Conservation (phyloP, 1,140 invertebrate genomes). For the Drosophila rhopaloa region DNA sequence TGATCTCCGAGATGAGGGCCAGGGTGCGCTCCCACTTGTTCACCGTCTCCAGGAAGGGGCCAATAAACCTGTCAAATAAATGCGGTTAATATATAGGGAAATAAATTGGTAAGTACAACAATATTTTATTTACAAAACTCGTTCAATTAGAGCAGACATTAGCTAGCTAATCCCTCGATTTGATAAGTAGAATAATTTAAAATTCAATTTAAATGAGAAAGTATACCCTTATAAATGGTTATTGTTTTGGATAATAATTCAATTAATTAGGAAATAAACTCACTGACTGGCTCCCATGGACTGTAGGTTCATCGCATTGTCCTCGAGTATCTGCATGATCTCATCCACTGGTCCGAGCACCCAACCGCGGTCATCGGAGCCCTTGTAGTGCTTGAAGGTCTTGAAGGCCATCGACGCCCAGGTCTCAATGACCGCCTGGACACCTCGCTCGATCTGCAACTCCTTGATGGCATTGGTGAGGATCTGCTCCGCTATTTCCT, state of each 20-base stretch:
- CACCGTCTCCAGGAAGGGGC: conserved; percentile 92
- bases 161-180: no score
- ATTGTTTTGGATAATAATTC: no score
- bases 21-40: conserved; percentile 94
- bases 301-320: conserved; percentile 95
- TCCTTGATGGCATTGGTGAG: conserved; percentile 95
- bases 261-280: conserved; percentile 39
- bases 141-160: no score
- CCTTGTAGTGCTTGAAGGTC: conserved; percentile 88
- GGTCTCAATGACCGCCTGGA: conserved; percentile 90
- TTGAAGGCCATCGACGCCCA: conserved; percentile 91
- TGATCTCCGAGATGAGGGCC: conserved; percentile 92
- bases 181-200: no score
- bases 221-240: no score
- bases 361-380: conserved; percentile 86
- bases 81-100: neutral
- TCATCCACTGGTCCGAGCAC: conserved; percentile 93
- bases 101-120: no score
- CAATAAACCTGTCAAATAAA: conserved; percentile 89
- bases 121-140: no score
- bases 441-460: conserved; percentile 93
- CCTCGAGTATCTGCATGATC: conserved; percentile 92
- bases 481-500: conserved; percentile 93
- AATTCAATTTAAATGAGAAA: no score
- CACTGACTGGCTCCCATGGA: conserved; percentile 94